Conservation (phyloP, 1,140 invertebrate genomes). For the Acromyrmex charruanus region DNA sequence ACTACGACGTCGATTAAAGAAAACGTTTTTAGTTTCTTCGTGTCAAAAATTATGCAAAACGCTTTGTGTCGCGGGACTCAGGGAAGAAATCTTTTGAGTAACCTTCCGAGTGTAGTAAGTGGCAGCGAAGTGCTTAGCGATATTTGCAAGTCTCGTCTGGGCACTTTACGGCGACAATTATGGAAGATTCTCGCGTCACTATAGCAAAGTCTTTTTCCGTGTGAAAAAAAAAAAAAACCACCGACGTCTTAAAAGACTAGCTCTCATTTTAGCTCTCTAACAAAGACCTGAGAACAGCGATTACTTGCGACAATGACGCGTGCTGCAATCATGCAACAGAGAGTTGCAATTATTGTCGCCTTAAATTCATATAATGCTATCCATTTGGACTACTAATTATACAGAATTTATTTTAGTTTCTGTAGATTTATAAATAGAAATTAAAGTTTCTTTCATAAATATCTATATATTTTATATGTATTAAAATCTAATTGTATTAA, state of each 20-base stretch:
- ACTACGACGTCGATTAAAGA: conserved; percentile 23
- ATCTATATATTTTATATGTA: no score
- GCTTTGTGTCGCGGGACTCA: conserved; percentile 7
- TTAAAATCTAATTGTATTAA: background rate
- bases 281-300: background rate
- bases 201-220: background rate
- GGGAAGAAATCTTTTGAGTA: conserved; percentile 5
- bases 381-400: background rate
- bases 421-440: background rate
- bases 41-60: conserved; percentile 13
- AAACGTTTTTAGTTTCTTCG: conserved; percentile 12
- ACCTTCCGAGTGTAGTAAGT: conserved; percentile 16
- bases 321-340: background rate
- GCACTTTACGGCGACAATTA: conserved; percentile 35
- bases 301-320: background rate
- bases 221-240: background rate
- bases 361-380: background rate
- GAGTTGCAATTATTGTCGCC: background rate
- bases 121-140: background rate
- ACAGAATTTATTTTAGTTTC: conserved; percentile 1
- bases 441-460: background rate
- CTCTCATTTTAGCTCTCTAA: background rate
- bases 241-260: background rate
- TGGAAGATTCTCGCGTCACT: conserved; percentile 3
- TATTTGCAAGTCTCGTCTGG: conserved; percentile 31